Evolutionary conservation across 2,888 invertebrate species (phyloP).

Genomic region (Lithophane semibrunnea): DNA sequence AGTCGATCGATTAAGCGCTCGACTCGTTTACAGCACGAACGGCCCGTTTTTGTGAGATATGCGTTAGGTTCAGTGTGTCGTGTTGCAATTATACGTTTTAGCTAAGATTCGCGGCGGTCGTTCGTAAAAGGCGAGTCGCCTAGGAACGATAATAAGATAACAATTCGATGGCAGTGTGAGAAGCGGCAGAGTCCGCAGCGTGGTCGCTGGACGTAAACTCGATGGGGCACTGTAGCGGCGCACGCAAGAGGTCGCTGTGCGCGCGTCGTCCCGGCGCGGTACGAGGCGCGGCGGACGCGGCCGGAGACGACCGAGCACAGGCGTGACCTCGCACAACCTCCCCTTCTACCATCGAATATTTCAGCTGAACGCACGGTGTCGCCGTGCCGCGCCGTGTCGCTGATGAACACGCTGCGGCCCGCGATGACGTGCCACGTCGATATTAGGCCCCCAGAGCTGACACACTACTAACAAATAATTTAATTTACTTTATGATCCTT

Average conservation of each 20-base stretch:
- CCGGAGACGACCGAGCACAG: constrained; percentile 81
- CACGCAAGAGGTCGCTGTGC: constrained; percentile 86
- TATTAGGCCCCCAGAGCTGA: constrained; percentile 66
- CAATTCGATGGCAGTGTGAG: constrained; percentile 87
- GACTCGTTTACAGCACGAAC: constrained; percentile 80
- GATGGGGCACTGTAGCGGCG: constrained; percentile 82
- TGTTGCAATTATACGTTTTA: constrained; percentile 70
- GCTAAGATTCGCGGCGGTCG: constrained; percentile 78
- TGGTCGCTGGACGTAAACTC: constrained; percentile 85
- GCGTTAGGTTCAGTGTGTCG: constrained; percentile 68
- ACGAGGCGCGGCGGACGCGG: constrained; percentile 78
- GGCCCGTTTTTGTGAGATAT: constrained; percentile 75
- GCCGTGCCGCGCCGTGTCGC: constrained; percentile 70
- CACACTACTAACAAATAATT: constrained; percentile 62
- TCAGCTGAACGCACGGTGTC: constrained; percentile 85
- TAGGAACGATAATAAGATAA: constrained; percentile 86
- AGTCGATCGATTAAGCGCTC: constrained; percentile 88
- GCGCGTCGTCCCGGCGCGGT: constrained; percentile 81
- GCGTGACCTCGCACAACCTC: constrained; percentile 89
- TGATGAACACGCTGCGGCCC: constrained; percentile 66
- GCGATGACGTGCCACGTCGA: constrained; percentile 72
- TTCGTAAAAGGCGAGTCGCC: constrained; percentile 80
- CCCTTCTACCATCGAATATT: constrained; percentile 84
- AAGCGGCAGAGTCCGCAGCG: constrained; percentile 87
- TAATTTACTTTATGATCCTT: constrained; percentile 59